Base-by-base conservation (phyloP, 1,140 invertebrate genomes). In the Drosophila aff. region DNA sequence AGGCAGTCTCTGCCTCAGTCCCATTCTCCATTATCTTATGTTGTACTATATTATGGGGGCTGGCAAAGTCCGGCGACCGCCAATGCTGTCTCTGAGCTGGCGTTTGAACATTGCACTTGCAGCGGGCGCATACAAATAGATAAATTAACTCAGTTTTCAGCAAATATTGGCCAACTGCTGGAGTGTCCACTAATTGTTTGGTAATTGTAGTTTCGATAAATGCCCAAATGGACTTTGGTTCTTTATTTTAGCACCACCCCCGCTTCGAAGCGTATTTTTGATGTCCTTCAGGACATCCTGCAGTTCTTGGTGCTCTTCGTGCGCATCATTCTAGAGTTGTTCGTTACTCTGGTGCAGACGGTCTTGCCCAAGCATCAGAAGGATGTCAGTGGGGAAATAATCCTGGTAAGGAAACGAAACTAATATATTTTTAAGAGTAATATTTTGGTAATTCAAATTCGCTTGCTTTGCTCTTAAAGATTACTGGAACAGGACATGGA, bases 401-500 rank as follows among this genome's bases (percentile, higher is more conserved):
- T 96, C 47, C 81, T 96, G 91, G 95, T 96, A 93, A 93, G 93
- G 91, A 36, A 16, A 46, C 2, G 1, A 18, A 11, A 38, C 23
- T 13, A 10, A 9, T 18, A 43, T 15, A 26, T 7, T 23, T 3
- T 47, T 9, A 33, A 36, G 10, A 2, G 16, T 31, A 67, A 46
- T 6, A 21, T 44, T 57, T 43, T 10, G 2, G 1, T 10, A 26
- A 7, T 26, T 18, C 7, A 28, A 21, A 18, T 2, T 4, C 28
- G 18, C 11, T 52, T 18, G 11, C n/a, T 49, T 23, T 46, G 9
- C 36, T 23, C 53, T 71, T 58, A 60, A 93, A 99, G 94, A 96
- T 99, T 60, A 98, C 98, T 26, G 98, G 98, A 40, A 95, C 96
- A 18, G 98, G 97, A 6, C 97, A 97, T 93, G 98, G 98, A 15